A percentile compares a stretch with the other conserved stretches of the same genome.
Conservation (phyloP, 2,113 vertebrate genomes). For the Coryphaenoides rupestris region DNA sequence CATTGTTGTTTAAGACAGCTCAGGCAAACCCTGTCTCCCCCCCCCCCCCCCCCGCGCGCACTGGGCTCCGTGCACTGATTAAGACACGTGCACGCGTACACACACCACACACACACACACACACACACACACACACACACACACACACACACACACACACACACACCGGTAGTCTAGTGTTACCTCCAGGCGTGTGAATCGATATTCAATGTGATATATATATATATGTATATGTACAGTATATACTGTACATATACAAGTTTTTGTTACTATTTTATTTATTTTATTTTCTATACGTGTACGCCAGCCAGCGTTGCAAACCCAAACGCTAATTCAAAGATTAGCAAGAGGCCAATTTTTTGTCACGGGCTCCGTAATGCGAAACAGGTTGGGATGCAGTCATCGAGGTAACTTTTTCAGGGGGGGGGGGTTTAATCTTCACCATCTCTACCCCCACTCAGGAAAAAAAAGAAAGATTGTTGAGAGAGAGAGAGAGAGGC, state of each 20-base stretch:
- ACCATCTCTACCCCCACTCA: conserved; percentile 11
- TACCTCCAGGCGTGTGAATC: conserved; percentile 21
- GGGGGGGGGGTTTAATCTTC: no score
- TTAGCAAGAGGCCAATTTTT: conserved; percentile 10
- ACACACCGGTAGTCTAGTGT: conserved; percentile 28
- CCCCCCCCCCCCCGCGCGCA: no score
- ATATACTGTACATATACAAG: no score
- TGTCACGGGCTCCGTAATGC: conserved; percentile 32
- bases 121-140: no score
- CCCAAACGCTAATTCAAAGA: conserved; percentile 15
- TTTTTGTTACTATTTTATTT: no score
- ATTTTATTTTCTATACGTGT: background rate
- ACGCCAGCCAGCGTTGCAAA: conserved; percentile 1
- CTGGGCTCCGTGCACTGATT: background rate
- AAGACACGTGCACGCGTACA: no score
- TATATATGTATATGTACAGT: background rate
- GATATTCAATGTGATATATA: conserved; percentile 24
- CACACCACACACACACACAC: no score
- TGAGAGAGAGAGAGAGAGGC: background rate
- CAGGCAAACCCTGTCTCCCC: conserved; percentile 3
- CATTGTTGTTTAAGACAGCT: conserved; percentile 35
- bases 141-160: no score
- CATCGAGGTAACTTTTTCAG: conserved; percentile 28
- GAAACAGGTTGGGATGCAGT: conserved; percentile 34
- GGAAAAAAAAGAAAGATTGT: no score